These are phyloP conservation scores for Hucho hucho DNA, from an alignment of 2,113 vertebrate species.

Conservation along the genomic window DNA sequence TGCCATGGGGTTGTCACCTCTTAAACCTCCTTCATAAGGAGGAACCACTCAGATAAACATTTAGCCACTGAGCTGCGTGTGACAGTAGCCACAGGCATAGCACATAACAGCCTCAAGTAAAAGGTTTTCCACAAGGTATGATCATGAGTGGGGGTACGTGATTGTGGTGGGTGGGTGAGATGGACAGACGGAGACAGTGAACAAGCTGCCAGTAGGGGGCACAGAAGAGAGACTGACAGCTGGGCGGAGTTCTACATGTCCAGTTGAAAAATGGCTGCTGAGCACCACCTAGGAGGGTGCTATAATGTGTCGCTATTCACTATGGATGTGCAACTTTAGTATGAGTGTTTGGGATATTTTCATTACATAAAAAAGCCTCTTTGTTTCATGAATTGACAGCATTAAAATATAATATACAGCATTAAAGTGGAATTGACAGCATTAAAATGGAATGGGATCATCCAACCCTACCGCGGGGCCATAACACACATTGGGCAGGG, in stretches of 20 bases:
- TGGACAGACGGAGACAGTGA: neutral
- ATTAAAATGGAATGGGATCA: no score
- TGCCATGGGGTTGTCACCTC: slow-evolving; percentile 24
- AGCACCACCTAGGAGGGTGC: no score
- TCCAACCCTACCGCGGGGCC: no score
- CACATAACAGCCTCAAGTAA: slow-evolving; percentile 48
- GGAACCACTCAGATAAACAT: slow-evolving; percentile 13
- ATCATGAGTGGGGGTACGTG: slow-evolving; percentile 14
- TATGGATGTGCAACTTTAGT: no score
- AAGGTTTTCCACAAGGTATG: slow-evolving; percentile 58
- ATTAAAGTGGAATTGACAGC: no score
- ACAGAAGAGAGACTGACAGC: neutral
- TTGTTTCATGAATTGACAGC: no score
- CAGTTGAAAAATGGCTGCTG: no score
- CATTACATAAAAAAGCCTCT: no score
- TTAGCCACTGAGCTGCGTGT: slow-evolving; percentile 31
- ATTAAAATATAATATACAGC: no score
- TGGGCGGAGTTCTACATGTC: neutral
- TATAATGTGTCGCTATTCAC: no score
- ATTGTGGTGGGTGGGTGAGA: neutral
- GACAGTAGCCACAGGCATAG: slow-evolving; percentile 36
- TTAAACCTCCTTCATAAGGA: slow-evolving; percentile 13
- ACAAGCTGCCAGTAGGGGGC: neutral
- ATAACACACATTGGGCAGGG: no score
- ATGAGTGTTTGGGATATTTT: no score